Conservation (phyloP, 2,113 vertebrate genomes). For the Pica pica region DNA sequence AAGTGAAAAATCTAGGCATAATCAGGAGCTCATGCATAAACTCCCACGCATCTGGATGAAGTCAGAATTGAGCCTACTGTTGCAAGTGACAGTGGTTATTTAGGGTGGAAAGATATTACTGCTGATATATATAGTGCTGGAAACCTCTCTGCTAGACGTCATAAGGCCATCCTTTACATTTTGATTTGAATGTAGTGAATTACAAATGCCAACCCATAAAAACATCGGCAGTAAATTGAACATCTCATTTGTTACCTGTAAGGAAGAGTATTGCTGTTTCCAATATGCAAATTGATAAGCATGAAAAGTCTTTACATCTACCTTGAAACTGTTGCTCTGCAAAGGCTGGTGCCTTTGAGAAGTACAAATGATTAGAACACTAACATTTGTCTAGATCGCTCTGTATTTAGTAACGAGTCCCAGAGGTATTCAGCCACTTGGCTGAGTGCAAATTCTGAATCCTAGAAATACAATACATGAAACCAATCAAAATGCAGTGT, state of each 20-base stretch:
- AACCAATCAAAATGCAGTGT: background rate
- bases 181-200: conserved; percentile 9
- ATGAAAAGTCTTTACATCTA: background rate
- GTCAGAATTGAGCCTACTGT: background rate
- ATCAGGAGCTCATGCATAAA: background rate
- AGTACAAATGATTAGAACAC: background rate
- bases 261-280: background rate
- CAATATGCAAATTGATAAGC: conserved; percentile 3
- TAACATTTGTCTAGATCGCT: conserved; percentile 17
- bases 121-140: background rate
- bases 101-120: background rate
- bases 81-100: background rate
- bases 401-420: background rate
- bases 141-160: background rate
- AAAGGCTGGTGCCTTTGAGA: background rate
- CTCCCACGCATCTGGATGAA: background rate
- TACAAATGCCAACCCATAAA: background rate
- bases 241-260: background rate
- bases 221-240: background rate
- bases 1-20: background rate
- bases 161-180: background rate
- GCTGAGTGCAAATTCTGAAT: conserved; percentile 4
- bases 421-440: background rate
- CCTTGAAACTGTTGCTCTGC: conserved; percentile 11
- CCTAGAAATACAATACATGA: background rate